Evolutionary conservation across 2,113 vertebrate species (phyloP), one percentile per base, ranked within the genome.

Genomic region (Platichthys flesus): DNA sequence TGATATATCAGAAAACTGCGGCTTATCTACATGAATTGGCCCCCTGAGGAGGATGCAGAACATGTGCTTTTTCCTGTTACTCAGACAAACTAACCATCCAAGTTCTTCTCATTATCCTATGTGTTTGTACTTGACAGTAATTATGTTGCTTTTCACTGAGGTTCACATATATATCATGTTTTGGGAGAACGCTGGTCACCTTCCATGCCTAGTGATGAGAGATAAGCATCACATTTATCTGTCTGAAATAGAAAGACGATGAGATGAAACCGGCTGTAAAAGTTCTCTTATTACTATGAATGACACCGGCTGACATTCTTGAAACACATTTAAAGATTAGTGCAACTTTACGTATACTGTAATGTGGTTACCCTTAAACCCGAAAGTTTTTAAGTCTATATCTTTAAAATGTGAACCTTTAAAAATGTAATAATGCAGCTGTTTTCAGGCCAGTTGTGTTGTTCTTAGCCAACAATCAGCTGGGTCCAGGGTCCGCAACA

Each of bases 171-270:
- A 60, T 20, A 14, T 49, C 12, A 24, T 0, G 16, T 55, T 71
- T 52, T 51, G 54, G 66, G 51, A 68, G 49, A 60, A 28, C 24
- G 12, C 57, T 40, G 74, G 68, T 85, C 71, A 78, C 76, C 82
- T 81, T 89, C 74, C 56, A 72, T 59, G 72, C 20, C 81, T 65
- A 60, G 59, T 35, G 7, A 62, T 18, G 54, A 55, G 28, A 70
- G 28, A 45, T 55, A 28, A 4, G 2, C 18, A 8, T 51, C 47
- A 16, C 18, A 47, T 16, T 47, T 47, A 14, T 12, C 45, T 16
- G 45, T 18, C 18, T 42, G 10, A 51, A 16, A 6, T 51, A 18
- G 47, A 49, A 49, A 47, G 45, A 15, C 45, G 15, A 3, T 47
- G 45, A 47, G 47, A 51, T 51, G 5, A 51, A 51, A 51, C 15